Conservation (phyloP, 2,113 vertebrate species). For the Enhydra lutris region DNA sequence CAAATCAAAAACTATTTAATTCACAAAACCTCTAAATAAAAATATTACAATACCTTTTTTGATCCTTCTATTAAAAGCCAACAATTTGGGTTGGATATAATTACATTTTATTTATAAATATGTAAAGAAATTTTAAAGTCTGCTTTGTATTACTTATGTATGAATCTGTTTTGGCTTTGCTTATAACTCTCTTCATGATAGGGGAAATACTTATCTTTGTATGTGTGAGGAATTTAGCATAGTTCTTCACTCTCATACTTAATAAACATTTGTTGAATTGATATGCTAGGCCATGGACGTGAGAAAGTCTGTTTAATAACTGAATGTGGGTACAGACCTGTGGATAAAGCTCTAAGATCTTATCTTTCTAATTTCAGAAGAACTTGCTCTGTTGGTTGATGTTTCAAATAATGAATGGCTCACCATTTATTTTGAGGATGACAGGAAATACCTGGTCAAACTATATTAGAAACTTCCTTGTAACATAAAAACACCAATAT, state of each 20-base stretch:
- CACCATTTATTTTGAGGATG: neutral
- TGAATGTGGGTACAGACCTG: neutral
- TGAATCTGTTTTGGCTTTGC: neutral
- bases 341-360: neutral
- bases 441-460: neutral
- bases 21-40: neutral
- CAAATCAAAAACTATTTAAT: neutral
- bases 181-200: neutral
- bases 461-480: neutral
- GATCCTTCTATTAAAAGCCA: neutral
- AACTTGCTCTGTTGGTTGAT: neutral
- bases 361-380: neutral
- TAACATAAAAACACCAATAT: neutral
- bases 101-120: neutral
- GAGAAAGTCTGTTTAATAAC: neutral
- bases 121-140: neutral
- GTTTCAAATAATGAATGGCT: neutral
- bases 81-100: neutral
- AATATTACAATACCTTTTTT: neutral
- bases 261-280: constrained; percentile 1
- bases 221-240: neutral
- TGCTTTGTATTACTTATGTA: neutral
- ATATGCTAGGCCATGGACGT: neutral
- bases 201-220: neutral
- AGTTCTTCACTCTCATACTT: neutral